phyloP scores from a whole-genome alignment of 1,140 invertebrate species.

The Wiebesia pumilae region DNA sequence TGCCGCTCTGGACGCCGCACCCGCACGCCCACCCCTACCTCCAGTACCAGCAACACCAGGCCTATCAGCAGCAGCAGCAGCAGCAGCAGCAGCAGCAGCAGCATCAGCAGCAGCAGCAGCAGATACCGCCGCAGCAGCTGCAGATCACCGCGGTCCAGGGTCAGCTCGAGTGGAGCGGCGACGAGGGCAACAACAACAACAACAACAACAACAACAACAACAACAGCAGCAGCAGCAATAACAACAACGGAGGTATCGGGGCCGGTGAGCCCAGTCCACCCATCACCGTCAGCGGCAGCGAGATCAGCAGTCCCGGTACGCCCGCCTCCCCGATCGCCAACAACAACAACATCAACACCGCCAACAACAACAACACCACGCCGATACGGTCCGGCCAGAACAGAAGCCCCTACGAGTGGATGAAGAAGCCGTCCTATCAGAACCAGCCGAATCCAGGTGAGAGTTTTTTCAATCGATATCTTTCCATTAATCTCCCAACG shows the following conservation, averaged over 20 bases:
- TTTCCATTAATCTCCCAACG: no score
- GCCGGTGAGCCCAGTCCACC: slow-evolving; percentile 76
- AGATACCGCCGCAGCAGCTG: slow-evolving; percentile 41
- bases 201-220: slow-evolving; percentile 41
- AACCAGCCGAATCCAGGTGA: slow-evolving; percentile 87
- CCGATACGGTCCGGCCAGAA: slow-evolving; percentile 78
- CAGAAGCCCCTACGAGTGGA: slow-evolving; percentile 90
- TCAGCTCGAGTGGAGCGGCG: slow-evolving; percentile 63
- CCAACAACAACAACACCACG: slow-evolving; percentile 53
- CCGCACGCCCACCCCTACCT: slow-evolving; percentile 64
- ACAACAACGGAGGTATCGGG: slow-evolving; percentile 48
- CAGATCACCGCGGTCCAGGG: slow-evolving; percentile 42
- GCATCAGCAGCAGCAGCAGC: slow-evolving; percentile 51
- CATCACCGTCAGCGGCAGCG: slow-evolving; percentile 80
- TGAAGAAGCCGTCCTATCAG: slow-evolving; percentile 90
- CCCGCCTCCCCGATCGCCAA: slow-evolving; percentile 59
- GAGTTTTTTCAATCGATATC: slow-evolving; percentile 47
- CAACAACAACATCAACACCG: slow-evolving; percentile 55
- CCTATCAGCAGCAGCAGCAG: slow-evolving; percentile 53
- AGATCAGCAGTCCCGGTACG: slow-evolving; percentile 80
- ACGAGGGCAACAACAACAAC: slow-evolving; percentile 58
- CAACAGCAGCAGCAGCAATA: background rate
- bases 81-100: slow-evolving; percentile 55
- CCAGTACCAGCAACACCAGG: slow-evolving; percentile 59
- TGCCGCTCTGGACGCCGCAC: slow-evolving; percentile 51